phyloP scores from a whole-genome alignment of 2,888 invertebrate genomes.

The Erynnis tages region DNA sequence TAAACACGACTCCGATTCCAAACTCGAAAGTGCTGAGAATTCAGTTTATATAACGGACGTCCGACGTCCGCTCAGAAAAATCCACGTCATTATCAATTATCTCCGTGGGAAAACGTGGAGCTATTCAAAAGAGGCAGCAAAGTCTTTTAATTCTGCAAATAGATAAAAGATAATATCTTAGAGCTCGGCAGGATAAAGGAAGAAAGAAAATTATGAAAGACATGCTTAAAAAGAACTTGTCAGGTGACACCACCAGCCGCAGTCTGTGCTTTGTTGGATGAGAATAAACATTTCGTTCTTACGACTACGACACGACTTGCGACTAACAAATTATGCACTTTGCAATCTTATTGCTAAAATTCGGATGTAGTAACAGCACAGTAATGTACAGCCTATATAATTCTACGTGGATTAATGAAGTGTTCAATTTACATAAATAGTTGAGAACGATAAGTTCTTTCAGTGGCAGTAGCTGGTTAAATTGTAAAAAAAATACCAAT shows the following conservation, averaged over 20 bases:
- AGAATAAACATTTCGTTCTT: slow-evolving; percentile 20
- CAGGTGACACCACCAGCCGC: slow-evolving; percentile 55
- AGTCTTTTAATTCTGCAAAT: slow-evolving; percentile 49
- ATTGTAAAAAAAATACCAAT: too few species aligned
- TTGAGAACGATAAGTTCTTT: too few species aligned
- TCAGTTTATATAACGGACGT: slow-evolving; percentile 25
- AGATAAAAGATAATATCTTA: slow-evolving; percentile 57
- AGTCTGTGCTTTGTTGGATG: slow-evolving; percentile 39
- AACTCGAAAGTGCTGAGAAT: slow-evolving; percentile 20
- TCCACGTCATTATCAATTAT: slow-evolving; percentile 33
- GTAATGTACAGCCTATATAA: too few species aligned
- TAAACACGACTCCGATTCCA: slow-evolving; percentile 21
- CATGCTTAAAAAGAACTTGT: slow-evolving; percentile 53
- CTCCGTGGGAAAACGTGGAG: slow-evolving; percentile 29
- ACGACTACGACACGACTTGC: slow-evolving; percentile 13
- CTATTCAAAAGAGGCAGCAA: slow-evolving; percentile 33
- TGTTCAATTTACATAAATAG: too few species aligned
- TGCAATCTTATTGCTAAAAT: too few species aligned
- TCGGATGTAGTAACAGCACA: too few species aligned
- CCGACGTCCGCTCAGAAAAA: slow-evolving; percentile 25
- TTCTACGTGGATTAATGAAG: too few species aligned
- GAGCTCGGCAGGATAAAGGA: slow-evolving; percentile 44
- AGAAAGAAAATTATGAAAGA: slow-evolving; percentile 59
- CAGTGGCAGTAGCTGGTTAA: too few species aligned
- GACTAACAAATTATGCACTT: too few species aligned